Base-by-base conservation (phyloP, 2,888 invertebrate genomes). In the Meloe dianella region DNA sequence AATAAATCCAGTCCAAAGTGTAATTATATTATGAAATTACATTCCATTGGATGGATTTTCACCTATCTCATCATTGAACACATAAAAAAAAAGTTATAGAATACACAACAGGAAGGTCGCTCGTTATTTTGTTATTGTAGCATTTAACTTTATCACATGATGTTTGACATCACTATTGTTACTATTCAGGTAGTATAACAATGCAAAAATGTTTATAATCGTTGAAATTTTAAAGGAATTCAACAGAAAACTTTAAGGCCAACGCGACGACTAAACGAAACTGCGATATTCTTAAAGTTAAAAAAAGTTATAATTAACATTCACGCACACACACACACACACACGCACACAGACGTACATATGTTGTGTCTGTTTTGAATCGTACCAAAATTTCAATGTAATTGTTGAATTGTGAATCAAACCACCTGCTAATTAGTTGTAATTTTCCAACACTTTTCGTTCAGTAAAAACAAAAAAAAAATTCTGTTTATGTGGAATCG, bases 81-180 rank as follows among this genome's bases (percentile, higher is more conserved):
- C 41, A 20, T 24, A 51, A 24, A n/a, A n/a, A n/a, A n/a, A 27
- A 27, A 27, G 27, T 2, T 27, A 27, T 2, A 27, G 27, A 3
- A 51, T 51, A 51, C 51, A 51, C 51, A 12, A 51, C 8, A 24
- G 51, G 51, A 51, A 51, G 51, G 51, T 51, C 51, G 51, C 14
- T 51, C 51, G 24, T 51, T 51, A 51, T 51, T 47, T 20, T 20
- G 9, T 47, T 47, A 20, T 47, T 51, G 51, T 51, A 24, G 51
- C 24, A 24, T 51, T 51, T 51, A 51, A 24, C 22, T 51, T 51
- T 51, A 51, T 51, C 51, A 51, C 51, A 51, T 51, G 51, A 51
- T 51, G 24, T 51, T 51, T 51, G 51, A 51, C 51, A 51, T 51
- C 51, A 51, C 51, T 51, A 51, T 47, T 35, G 17, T 17, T 41